phyloP scores from a whole-genome alignment of 2,888 invertebrate genomes.

The Iselma pallidipennis region DNA sequence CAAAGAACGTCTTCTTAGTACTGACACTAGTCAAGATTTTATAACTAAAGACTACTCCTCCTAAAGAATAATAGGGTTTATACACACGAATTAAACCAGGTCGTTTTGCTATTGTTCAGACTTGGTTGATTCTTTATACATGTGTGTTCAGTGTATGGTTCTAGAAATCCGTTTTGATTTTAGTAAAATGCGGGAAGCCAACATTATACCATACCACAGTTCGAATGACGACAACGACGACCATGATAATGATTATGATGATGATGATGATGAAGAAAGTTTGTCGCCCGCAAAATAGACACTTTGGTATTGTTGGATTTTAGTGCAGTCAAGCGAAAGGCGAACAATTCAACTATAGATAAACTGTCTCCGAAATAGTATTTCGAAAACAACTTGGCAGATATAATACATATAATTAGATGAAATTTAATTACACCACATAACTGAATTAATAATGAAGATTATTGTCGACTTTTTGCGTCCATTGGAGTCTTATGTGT shows the following conservation, averaged over 20 bases:
- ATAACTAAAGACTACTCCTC: conserved; percentile 6
- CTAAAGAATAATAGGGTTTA: conserved; percentile 34
- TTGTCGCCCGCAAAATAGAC: neutral
- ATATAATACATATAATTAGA: too few relatives aligned
- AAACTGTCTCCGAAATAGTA: too few relatives aligned
- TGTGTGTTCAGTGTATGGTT: conserved; percentile 30
- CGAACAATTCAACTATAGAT: neutral
- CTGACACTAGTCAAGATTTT: conserved; percentile 15
- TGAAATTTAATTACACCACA: too few relatives aligned
- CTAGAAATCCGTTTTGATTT: conserved; percentile 34
- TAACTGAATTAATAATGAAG: too few relatives aligned
- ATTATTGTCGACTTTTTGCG: too few relatives aligned
- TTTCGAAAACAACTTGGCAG: too few relatives aligned
- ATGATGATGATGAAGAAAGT: conserved; percentile 34
- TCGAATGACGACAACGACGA: conserved; percentile 35
- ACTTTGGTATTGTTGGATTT: neutral
- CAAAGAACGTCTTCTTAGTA: conserved; percentile 31
- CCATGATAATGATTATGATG: conserved; percentile 29
- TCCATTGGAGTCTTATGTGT: too few relatives aligned
- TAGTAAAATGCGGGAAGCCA: conserved; percentile 39
- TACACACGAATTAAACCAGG: conserved; percentile 44
- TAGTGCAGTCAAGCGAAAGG: neutral
- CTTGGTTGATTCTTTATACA: neutral
- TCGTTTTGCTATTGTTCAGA: conserved; percentile 40
- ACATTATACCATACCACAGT: conserved; percentile 10